Evolutionary conservation across 2,888 invertebrate genomes (phyloP), one percentile per base, ranked within the genome.

Genomic region (Euplexia lucipara): DNA sequence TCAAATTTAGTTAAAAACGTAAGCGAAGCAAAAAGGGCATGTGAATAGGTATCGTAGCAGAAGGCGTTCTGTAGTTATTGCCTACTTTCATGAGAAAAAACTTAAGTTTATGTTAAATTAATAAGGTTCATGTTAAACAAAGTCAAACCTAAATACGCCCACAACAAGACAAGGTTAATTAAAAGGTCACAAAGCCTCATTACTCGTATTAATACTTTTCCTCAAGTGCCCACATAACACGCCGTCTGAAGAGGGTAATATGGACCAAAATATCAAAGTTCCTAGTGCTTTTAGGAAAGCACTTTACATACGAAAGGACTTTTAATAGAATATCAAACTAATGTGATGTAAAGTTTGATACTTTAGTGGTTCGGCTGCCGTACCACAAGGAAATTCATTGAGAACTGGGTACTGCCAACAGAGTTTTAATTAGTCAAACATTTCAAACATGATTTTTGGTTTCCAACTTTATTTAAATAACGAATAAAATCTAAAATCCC

Each of bases 311-410:
- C 18, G 35, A 8, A n/a, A 10, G 10, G 22, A 59, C 44, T 57
- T 67, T 61, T 48, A 64, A 73, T 48, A 63, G 45, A 52, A 69
- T 73, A 69, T 69, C 10, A 35, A 44, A 47, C 8, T 68, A 42
- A 72, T 62, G 34, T 63, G 44, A 69, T 51, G 30, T 53, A n/a
- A 14, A 34, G 63, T 53, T 64, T 32, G 6, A 51, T 69, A 73
- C 69, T 63, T 48, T 16, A 35, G 66, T 30, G 35, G 37, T 45
- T 34, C 6, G 32, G 2, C 16, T 26, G n/a, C 12, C 42, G 8
- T 14, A 14, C 18, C 30, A 35, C 14, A 8, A 44, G 54, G 59
- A 59, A 73, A 26, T 16, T 60, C 48, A 69, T 64, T 52, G 63
- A 20, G 5, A 37, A 30, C 3, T 45, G 10, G 30, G 14, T 39